phyloP scores from a whole-genome alignment of 2,113 vertebrate genomes.

The Aplodontia rufa region DNA sequence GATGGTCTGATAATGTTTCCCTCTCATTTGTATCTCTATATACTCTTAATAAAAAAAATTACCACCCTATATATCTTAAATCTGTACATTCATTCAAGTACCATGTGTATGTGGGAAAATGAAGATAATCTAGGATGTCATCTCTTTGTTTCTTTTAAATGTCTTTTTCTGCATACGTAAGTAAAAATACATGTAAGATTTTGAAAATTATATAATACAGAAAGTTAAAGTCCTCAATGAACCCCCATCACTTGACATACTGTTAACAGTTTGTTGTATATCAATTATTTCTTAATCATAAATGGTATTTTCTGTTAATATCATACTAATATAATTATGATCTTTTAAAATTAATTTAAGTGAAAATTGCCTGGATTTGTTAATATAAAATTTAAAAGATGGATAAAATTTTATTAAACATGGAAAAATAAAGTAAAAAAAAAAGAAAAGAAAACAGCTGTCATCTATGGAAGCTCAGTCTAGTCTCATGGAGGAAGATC shows the following conservation, averaged over 20 bases:
- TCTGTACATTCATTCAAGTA: slow-evolving; percentile 49
- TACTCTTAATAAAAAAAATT: too few species aligned
- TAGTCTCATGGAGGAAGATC: too few species aligned
- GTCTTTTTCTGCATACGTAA: neutral
- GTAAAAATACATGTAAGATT: slow-evolving; percentile 37
- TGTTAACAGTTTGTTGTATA: slow-evolving; percentile 30
- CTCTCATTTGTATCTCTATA: too few species aligned
- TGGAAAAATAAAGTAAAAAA: slow-evolving; percentile 36
- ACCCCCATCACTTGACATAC: neutral
- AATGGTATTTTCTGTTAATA: slow-evolving; percentile 28
- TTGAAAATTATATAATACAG: slow-evolving; percentile 8
- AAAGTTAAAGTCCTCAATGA: neutral
- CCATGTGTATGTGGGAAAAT: slow-evolving; percentile 52
- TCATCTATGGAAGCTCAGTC: too few species aligned
- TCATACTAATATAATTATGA: neutral
- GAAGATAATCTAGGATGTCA: slow-evolving; percentile 59
- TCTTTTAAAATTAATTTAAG: slow-evolving; percentile 50
- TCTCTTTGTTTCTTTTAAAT: slow-evolving; percentile 48
- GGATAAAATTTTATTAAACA: slow-evolving; percentile 47
- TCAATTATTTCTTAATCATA: slow-evolving; percentile 30
- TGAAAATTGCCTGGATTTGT: slow-evolving; percentile 48
- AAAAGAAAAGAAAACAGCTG: too few species aligned
- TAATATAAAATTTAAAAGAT: slow-evolving; percentile 34
- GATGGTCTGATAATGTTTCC: too few species aligned
- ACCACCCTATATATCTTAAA: slow-evolving; percentile 74